phyloP scores from a whole-genome alignment of 2,797 vertebrate species.

The Oryzias sinensis region DNA sequence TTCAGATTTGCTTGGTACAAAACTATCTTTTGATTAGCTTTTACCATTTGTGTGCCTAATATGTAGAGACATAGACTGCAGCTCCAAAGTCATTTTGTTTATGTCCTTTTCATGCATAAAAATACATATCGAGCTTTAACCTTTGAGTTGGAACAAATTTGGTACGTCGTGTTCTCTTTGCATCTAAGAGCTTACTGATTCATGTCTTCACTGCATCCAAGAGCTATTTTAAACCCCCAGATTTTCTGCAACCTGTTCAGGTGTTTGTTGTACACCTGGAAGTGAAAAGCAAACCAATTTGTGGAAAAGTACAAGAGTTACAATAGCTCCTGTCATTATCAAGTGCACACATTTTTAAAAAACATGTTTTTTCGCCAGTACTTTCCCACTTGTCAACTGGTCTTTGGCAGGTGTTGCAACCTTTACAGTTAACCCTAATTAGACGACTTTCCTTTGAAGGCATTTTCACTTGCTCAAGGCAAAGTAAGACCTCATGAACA shows the following conservation, averaged over 20 bases:
- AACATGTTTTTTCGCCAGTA: no score
- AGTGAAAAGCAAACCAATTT: no score
- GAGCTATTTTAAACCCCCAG: no score
- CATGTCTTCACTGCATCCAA: no score
- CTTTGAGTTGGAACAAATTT: background rate
- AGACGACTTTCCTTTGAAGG: background rate
- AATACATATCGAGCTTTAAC: conserved; percentile 36
- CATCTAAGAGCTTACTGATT: conserved; percentile 1
- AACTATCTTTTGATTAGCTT: conserved; percentile 21
- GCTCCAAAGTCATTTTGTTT: conserved; percentile 40
- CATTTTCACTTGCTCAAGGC: background rate
- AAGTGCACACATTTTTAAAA: no score
- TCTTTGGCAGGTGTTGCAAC: background rate
- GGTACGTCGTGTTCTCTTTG: background rate
- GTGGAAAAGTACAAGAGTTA: no score
- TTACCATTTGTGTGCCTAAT: conserved; percentile 22
- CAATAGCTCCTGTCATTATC: no score
- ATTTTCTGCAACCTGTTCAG: no score
- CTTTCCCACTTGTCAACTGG: no score
- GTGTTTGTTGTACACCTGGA: no score
- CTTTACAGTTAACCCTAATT: background rate
- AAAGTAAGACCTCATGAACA: background rate
- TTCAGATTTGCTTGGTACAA: conserved; percentile 9
- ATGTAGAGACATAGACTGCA: conserved; percentile 15
- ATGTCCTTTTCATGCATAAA: conserved; percentile 37